phyloP scores from a whole-genome alignment of 2,888 invertebrate species.

The Dicycla oo region DNA sequence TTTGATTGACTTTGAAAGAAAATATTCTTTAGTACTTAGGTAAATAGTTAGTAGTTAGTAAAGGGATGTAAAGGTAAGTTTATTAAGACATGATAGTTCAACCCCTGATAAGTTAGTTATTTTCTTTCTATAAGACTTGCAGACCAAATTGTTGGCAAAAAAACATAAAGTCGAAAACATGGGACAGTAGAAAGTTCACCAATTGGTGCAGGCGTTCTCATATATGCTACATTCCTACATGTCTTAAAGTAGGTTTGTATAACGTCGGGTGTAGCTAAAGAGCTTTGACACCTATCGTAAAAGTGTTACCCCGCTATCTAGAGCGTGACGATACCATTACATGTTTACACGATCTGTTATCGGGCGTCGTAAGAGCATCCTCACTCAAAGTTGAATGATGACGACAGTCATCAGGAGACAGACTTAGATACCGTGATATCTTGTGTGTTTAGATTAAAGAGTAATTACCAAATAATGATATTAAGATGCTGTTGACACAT shows the following conservation, averaged over 20 bases:
- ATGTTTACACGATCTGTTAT: constrained; percentile 38
- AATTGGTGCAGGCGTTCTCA: background rate
- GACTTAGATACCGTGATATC: constrained; percentile 44
- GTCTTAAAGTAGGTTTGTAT: background rate
- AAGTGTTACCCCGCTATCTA: constrained; percentile 39
- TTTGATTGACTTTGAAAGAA: too few relatives aligned
- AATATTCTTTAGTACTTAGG: background rate
- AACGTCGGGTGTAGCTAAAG: background rate
- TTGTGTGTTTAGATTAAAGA: constrained; percentile 32
- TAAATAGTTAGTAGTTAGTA: background rate
- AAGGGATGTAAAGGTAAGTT: background rate
- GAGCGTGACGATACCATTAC: constrained; percentile 11
- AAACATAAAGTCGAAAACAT: background rate
- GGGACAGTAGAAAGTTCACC: background rate
- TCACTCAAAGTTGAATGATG: constrained; percentile 23
- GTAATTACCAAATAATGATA: constrained; percentile 17
- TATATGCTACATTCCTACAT: background rate
- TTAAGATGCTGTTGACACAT: constrained; percentile 1
- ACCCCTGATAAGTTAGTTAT: background rate
- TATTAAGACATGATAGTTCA: background rate
- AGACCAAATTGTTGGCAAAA: background rate
- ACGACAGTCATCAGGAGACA: constrained; percentile 17
- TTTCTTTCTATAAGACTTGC: background rate
- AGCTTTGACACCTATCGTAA: constrained; percentile 46
- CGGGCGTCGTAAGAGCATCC: constrained; percentile 20